Percentiles rank a stretch among this genome's conserved stretches.
Conservation (phyloP, 1,140 invertebrate species). For the Melanaphis sacchari region DNA sequence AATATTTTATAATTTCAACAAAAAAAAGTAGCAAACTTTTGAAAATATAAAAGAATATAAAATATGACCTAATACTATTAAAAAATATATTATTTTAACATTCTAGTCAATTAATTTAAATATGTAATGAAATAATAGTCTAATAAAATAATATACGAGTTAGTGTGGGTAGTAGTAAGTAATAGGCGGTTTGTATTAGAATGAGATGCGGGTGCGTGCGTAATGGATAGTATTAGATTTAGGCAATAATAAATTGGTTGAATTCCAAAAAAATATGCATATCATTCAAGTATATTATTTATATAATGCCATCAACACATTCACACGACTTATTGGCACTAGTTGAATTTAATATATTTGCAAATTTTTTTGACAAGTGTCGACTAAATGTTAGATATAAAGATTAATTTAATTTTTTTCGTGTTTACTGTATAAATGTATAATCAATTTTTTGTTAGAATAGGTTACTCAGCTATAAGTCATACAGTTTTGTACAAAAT, state of each 20-base stretch:
- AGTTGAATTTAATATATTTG: background rate
- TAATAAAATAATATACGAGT: background rate
- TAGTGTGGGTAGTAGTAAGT: background rate
- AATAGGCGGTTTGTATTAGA: background rate
- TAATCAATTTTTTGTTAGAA: too few relatives aligned
- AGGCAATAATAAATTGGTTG: slow-evolving; percentile 9
- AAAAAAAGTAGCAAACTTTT: background rate
- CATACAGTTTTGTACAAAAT: background rate
- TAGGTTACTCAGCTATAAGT: background rate
- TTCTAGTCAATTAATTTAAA: background rate
- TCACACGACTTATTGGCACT: background rate
- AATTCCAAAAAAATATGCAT: background rate
- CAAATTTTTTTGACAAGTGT: background rate
- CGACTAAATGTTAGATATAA: background rate
- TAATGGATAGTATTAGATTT: slow-evolving; percentile 1
- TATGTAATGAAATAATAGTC: background rate
- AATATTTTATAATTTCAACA: background rate
- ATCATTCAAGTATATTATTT: background rate
- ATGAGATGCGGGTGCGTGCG: background rate
- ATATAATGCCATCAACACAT: background rate
- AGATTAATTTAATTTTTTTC: background rate
- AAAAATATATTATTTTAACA: slow-evolving; percentile 18
- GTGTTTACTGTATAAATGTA: background rate
- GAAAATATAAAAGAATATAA: background rate
- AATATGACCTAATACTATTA: background rate